Evolutionary conservation across 1,140 invertebrate genomes (phyloP), one percentile per base, ranked within the genome.

Genomic region (Orussus abietinus): DNA sequence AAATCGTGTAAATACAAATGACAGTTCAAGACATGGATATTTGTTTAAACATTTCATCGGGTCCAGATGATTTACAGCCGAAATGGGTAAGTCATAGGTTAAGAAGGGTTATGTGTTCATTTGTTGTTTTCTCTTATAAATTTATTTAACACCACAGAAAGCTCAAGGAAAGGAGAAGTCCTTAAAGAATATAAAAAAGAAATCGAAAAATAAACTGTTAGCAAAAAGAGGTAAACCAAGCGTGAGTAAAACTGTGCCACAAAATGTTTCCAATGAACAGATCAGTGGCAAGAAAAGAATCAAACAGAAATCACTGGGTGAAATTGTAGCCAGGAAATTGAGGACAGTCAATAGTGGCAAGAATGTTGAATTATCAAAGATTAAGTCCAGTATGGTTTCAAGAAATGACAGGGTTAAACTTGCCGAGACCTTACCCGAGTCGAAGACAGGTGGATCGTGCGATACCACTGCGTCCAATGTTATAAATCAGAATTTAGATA

Each of bases 271-370:
- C 19, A 36, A 31, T 9, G 9, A 34, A 20, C 7, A 1, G 1
- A n/a, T 12, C 17, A 13, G 34, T 7, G 22, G 40, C 4, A 57
- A 51, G 31, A 42, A 50, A n/a, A 57, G 66, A 54, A 42, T 73
- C 13, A 71, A 66, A 37, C 69, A 71, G 48, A 69, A 69, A 47
- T 55, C 49, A 28, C 49, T 72, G 9, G 50, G 55, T 9, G 5
- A 43, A 25, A 71, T 70, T 35, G 64, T 69, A 17, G 56, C 61
- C 0, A 64, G 56, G 4, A 70, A 59, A 43, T 47, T 59, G 11
- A 38, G 40, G 5, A 42, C 33, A 26, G 25, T 1, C 25, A 37
- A 17, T n/a, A 4, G 3, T 5, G 0, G 1, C 5, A 19, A 1
- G 20, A 41, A 49, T 7, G 10, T 31, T 15, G 32, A 38, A 6